Percentiles rank a stretch among this genome's conserved stretches.
These are phyloP conservation scores for Phodopus roborovskii DNA, from an alignment of 2,113 vertebrate species.

Conservation along the genomic window DNA sequence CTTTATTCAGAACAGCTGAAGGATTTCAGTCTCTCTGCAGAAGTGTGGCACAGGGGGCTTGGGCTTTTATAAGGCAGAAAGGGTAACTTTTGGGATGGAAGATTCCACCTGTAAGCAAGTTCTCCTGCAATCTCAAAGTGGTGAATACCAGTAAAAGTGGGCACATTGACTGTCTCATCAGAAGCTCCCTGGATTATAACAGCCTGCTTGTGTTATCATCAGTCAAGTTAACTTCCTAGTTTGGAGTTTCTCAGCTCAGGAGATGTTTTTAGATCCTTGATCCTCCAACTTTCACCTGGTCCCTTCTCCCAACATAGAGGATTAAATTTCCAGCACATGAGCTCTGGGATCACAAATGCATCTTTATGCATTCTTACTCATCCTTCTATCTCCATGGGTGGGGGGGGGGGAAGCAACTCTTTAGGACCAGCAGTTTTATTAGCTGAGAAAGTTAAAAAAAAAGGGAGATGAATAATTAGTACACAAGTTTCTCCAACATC, in stretches of 20 bases:
- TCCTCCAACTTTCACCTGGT: background rate
- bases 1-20: background rate
- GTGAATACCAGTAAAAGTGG: background rate
- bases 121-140: background rate
- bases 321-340: background rate
- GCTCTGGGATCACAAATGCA: background rate
- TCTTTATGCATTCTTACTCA: background rate
- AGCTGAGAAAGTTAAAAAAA: slow-evolving; percentile 52
- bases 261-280: background rate
- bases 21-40: background rate
- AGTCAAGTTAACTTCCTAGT: background rate
- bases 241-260: background rate
- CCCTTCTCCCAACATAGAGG: background rate
- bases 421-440: slow-evolving; percentile 43
- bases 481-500: slow-evolving; percentile 77
- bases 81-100: background rate
- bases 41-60: background rate
- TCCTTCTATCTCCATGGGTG: background rate
- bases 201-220: background rate
- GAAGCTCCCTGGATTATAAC: background rate
- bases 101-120: background rate
- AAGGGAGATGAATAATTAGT: slow-evolving; percentile 65
- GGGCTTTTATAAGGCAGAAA: background rate
- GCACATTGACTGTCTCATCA: background rate
- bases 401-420: no score